Base-by-base conservation (phyloP, 2,888 invertebrate genomes). In the Leptopilina syphax region DNA sequence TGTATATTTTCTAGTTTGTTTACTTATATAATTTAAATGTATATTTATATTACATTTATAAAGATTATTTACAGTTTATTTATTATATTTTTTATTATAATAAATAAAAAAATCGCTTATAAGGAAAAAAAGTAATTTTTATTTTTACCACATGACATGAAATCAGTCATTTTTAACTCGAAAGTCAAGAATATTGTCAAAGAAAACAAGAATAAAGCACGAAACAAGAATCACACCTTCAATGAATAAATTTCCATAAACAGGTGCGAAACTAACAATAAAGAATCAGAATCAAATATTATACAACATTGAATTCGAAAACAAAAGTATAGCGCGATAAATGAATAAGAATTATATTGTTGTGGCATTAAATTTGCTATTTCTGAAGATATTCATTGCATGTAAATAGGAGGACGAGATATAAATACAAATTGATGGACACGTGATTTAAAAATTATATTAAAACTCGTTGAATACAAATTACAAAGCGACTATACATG, bases 171-270 rank as follows among this genome's bases (percentile, higher is more conserved):
- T 34, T 34, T 34, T 3, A 1, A 34, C 34, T 34, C 34, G 34
- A 34, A 34, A 34, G 34, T 34, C 3, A 34, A 34, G 34, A 34
- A 34, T 34, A 34, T 4, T 4, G 34, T 34, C 2, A 34, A 34
- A 3, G 3, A 34, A 34, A 34, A 34, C 34, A 34, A 34, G 34
- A 34, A 34, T 34, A 3, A 34, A 34, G 34, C 12, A 12, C 12
- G 50, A 10, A 10, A 50, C 27, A 54, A 34, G 50, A 54, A 73
- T 34, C 34, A 34, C 9, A 34, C 9, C 27, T 13, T 10, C 57
- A 34, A 73, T 70, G 68, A 70, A 70, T 70, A 70, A 70, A 70
- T 57, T 73, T 57, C 8, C 70, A 54, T 54, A 57, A 50, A 50
- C 50, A 12, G 50, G 50, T 68, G 24, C 12, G 27, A 68, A 57